Evolutionary conservation across 2,113 vertebrate genomes (phyloP).

Genomic region (Ciconia stormi): DNA sequence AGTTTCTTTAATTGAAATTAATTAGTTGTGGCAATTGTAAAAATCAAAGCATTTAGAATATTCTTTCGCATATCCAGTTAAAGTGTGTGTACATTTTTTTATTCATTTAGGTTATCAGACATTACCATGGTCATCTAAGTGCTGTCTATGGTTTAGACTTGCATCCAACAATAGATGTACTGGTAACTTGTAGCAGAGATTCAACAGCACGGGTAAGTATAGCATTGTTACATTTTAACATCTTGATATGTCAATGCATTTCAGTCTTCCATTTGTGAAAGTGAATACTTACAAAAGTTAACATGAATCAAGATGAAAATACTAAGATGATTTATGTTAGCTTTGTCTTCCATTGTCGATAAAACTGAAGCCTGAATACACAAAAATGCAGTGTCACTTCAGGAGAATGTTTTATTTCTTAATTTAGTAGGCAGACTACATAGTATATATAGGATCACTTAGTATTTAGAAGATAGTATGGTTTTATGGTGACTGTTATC

Average conservation of each 20-base stretch:
- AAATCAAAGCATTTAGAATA: background rate
- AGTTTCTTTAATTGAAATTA: background rate
- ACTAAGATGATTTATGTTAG: background rate
- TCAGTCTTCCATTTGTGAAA: background rate
- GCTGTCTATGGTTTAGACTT: conserved; percentile 95
- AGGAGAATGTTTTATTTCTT: background rate
- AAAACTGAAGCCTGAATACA: background rate
- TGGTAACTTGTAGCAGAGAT: conserved; percentile 96
- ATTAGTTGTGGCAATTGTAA: background rate
- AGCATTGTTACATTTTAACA: background rate
- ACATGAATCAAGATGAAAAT: background rate
- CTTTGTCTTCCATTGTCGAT: background rate
- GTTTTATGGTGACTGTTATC: background rate
- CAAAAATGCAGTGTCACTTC: background rate
- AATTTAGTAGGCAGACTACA: background rate
- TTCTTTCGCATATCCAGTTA: background rate
- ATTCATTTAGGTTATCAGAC: conserved; percentile 88
- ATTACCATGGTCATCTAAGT: conserved; percentile 96
- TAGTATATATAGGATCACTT: background rate
- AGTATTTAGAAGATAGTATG: background rate
- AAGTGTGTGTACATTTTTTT: background rate
- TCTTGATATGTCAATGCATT: background rate
- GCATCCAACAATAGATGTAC: conserved; percentile 94
- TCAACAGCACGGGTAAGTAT: conserved; percentile 89
- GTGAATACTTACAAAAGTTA: background rate